phyloP scores from a whole-genome alignment of 2,113 vertebrate genomes.

The Petrocephalus zakoni region DNA sequence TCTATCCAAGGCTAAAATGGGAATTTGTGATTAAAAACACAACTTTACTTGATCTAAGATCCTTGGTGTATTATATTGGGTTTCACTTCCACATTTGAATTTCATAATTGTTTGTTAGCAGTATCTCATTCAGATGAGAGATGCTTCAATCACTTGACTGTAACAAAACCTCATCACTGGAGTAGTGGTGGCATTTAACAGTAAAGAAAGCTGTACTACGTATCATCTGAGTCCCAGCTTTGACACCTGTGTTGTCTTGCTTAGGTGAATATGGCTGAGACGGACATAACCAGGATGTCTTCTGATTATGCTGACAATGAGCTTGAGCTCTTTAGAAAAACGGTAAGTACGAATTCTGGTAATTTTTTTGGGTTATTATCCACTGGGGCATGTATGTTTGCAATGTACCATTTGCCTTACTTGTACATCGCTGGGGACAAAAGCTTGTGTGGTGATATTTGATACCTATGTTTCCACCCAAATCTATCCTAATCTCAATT shows the following conservation, averaged over 20 bases:
- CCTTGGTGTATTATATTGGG: not conserved
- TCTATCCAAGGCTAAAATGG: not conserved
- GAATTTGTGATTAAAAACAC: not conserved
- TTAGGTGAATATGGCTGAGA: constrained; percentile 85
- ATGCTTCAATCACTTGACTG: not conserved
- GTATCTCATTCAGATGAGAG: not conserved
- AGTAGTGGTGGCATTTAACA: not conserved
- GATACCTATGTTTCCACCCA: not conserved
- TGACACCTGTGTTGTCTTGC: not conserved
- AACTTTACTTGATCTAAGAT: not conserved
- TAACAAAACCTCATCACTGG: not conserved
- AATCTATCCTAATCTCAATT: not conserved
- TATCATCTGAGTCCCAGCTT: not conserved
- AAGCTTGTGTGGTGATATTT: not conserved
- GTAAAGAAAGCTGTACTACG: not conserved
- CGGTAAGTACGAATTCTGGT: constrained; percentile 62
- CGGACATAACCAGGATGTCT: constrained; percentile 82
- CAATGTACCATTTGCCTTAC: not conserved
- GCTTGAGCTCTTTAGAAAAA: constrained; percentile 88
- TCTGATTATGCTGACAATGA: constrained; percentile 90
- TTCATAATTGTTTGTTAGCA: not conserved
- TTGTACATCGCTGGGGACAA: not conserved
- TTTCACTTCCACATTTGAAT: not conserved
- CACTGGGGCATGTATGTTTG: not conserved
- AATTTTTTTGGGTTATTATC: constrained; percentile 8